Evolutionary conservation across 2,888 invertebrate species (phyloP).

Genomic region (Rotaria sp.): DNA sequence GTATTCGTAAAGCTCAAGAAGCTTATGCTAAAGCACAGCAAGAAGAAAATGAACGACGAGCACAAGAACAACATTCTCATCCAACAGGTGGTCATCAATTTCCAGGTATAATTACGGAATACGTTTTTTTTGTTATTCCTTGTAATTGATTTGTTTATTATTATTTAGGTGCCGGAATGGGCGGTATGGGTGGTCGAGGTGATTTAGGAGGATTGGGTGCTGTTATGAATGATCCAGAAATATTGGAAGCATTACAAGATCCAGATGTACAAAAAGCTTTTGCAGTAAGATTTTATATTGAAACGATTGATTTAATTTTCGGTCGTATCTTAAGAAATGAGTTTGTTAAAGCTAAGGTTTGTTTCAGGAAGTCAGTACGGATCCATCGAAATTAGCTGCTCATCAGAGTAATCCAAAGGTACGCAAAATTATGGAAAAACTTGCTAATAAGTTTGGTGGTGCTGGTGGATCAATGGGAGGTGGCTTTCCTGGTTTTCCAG

Average conservation of each 20-base stretch:
- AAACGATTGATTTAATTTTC: not conserved
- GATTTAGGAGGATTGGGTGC: conserved; percentile 37
- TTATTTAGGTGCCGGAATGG: not conserved
- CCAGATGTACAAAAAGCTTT: conserved; percentile 68
- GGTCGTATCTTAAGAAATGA: not conserved
- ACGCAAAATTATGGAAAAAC: conserved; percentile 67
- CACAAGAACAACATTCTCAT: not conserved
- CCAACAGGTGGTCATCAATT: conserved; percentile 43
- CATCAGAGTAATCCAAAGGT: conserved; percentile 81
- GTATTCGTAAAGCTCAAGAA: conserved; percentile 63
- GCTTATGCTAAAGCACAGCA: conserved; percentile 59
- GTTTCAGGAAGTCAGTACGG: conserved; percentile 65
- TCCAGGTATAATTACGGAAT: not conserved
- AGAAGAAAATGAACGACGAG: not conserved
- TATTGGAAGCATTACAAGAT: conserved; percentile 59
- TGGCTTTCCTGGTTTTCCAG: conserved; percentile 17
- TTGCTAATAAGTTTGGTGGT: conserved; percentile 64
- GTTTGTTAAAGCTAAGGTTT: conserved; percentile 46
- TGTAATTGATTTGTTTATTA: not conserved
- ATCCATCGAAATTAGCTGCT: conserved; percentile 77
- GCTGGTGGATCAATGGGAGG: conserved; percentile 53
- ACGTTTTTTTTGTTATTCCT: not conserved
- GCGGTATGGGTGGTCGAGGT: not conserved
- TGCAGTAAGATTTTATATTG: conserved; percentile 55
- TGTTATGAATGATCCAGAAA: conserved; percentile 46